Base-by-base conservation (phyloP, 2,888 invertebrate species). In the Pyrrhia umbra region DNA sequence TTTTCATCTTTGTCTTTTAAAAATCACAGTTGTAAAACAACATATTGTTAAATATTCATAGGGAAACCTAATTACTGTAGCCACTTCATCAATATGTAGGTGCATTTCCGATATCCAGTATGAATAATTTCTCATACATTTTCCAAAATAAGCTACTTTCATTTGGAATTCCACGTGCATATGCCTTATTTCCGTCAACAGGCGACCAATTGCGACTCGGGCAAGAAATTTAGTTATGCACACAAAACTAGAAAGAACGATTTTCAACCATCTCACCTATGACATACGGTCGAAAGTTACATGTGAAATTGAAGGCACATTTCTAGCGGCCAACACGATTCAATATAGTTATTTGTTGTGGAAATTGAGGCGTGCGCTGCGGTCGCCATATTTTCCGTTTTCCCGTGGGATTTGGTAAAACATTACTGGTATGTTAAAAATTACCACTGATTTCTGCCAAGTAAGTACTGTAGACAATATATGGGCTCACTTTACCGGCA, bases 181-280 rank as follows among this genome's bases (percentile, higher is more conserved):
- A 80, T 66, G 77, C 78, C 75, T 84, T 86, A 85, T 85, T 86
- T 86, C 85, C 85, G 82, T 79, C 85, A 79, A 79, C 85, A 82
- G 68, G 63, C 75, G 68, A 45, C 77, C 78, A 81, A 80, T 83
- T 80, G 75, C 61, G 70, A 63, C 56, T 65, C 68, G 37, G 61
- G 71, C 67, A 62, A 75, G 68, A 77, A 74, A 77, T 77, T 70
- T 75, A 75, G 72, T 75, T 79, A 66, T 73, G 62, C 62, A 75
- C 55, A 55, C 46, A 56, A 5, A n/a, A 49, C 21, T 9, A 18
- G 27, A 6, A 57, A 39, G 34, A 15, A 6, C 42, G 49, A 81
- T 57, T 79, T 51, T 64, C 42, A 58, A 62, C 73, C 58, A 25
- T 78, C 54, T 37, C n/a, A 5, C 6, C 20, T 39, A 1, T 0